Base-by-base conservation (phyloP, 2,888 invertebrate genomes). In the Pammene fasciana region DNA sequence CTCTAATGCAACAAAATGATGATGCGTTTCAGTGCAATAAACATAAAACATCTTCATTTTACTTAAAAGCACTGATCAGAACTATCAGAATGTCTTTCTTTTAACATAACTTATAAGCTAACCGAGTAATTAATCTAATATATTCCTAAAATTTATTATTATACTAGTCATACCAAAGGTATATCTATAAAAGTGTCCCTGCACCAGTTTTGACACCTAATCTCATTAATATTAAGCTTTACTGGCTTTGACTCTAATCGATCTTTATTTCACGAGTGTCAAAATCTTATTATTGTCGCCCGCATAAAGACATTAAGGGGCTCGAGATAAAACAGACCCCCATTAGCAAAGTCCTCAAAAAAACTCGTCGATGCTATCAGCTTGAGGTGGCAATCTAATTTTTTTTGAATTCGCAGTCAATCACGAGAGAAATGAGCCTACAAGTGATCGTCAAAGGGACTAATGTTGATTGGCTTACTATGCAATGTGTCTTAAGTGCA, bases 251-350 rank as follows among this genome's bases (percentile, higher is more conserved):
- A 56, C 14, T 56, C 56, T 67, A 70, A 62, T 65, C 66, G 84
- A 85, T 87, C 84, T 81, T 79, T 78, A 81, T 77, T 80, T 88
- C 85, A 87, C 90, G 89, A 89, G 89, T 89, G 90, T 91, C 89
- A 87, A 89, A 91, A 90, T 90, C 89, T 86, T 89, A 88, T 92
- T 92, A 92, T 86, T 84, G 86, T 86, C 89, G 73, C 91, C 91
- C 90, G 90, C 90, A 90, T 90, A 89, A 90, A 86, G 81, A 89
- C 86, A 90, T 92, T 92, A 91, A 84, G 84, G 85, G 82, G 81
- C 82, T 81, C 76, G 91, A 92, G 91, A 92, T 92, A 92, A 92
- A 92, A 90, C 92, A 92, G 92, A 85, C 86, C 75, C 84, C 91
- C 89, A 92, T 92, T 92, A 92, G 89, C 79, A 80, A 83, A 76